Percentiles rank a stretch among this genome's conserved stretches.
These are phyloP conservation scores for Pelodiscus sinensis DNA, from an alignment of 2,113 vertebrate genomes.

Conservation along the genomic window DNA sequence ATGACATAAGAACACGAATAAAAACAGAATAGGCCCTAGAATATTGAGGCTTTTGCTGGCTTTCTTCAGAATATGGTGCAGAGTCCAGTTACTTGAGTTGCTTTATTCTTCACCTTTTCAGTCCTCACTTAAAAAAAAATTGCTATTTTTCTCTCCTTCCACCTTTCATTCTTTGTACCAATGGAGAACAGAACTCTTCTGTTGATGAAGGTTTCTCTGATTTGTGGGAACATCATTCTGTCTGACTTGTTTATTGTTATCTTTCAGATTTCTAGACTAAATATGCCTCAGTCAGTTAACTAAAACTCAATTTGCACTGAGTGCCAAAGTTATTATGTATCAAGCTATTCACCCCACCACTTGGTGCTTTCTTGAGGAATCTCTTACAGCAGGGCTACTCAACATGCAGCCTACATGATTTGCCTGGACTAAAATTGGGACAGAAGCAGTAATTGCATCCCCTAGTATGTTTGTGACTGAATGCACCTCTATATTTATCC, in stretches of 20 bases:
- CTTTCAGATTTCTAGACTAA: background rate
- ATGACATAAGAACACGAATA: background rate
- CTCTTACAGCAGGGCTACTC: background rate
- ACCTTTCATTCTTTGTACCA: background rate
- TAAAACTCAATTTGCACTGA: background rate
- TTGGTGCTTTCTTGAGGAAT: background rate
- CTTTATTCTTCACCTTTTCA: background rate
- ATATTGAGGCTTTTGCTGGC: background rate
- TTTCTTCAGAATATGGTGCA: background rate
- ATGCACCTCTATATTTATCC: background rate
- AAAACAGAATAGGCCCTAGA: background rate
- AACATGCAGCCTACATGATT: background rate
- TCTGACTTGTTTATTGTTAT: background rate
- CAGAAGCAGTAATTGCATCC: background rate
- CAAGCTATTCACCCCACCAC: background rate
- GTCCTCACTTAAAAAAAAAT: too few relatives aligned
- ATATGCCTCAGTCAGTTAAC: background rate
- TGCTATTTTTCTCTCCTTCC: background rate
- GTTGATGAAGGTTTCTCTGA: background rate
- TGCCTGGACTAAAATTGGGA: background rate
- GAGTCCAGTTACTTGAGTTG: background rate
- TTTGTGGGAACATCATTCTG: background rate
- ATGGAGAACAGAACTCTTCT: background rate
- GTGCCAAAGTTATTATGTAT: background rate
- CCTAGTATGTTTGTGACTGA: background rate